Evolutionary conservation across 2,888 invertebrate genomes (phyloP).

Genomic region (Hypercompe scribonia): DNA sequence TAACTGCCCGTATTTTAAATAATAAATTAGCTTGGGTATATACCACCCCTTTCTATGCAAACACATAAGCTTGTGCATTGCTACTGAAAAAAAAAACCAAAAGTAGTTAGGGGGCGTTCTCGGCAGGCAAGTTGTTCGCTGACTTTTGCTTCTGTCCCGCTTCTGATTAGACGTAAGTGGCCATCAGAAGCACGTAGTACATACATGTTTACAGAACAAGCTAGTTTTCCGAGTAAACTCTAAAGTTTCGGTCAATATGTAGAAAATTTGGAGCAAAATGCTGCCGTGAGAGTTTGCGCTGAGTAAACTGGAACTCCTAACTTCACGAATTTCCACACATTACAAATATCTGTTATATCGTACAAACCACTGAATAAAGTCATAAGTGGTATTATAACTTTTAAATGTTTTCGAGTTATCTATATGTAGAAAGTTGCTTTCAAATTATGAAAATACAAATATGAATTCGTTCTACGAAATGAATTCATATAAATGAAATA

Average conservation of each 20-base stretch:
- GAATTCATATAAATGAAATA: background rate
- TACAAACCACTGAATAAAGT: background rate
- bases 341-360: slow-evolving; percentile 1
- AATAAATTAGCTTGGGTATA: slow-evolving; percentile 68
- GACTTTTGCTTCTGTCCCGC: background rate
- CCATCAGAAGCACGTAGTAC: slow-evolving; percentile 7
- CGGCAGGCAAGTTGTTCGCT: slow-evolving; percentile 14
- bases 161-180: slow-evolving; percentile 15
- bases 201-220: slow-evolving; percentile 13
- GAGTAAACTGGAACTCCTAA: slow-evolving; percentile 5
- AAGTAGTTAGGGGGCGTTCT: slow-evolving; percentile 13
- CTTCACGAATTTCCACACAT: slow-evolving; percentile 3
- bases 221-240: slow-evolving; percentile 6
- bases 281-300: slow-evolving; percentile 6
- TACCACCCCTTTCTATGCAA: slow-evolving; percentile 63
- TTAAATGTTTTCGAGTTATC: background rate
- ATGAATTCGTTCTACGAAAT: background rate
- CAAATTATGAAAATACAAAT: background rate
- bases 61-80: slow-evolving; percentile 60
- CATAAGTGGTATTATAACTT: background rate
- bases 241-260: slow-evolving; percentile 17
- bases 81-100: slow-evolving; percentile 46
- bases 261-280: slow-evolving; percentile 15
- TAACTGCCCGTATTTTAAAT: slow-evolving; percentile 59
- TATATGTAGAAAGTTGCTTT: background rate